phyloP scores from a whole-genome alignment of 1,140 invertebrate species.

The Rhopalosiphum padi region DNA sequence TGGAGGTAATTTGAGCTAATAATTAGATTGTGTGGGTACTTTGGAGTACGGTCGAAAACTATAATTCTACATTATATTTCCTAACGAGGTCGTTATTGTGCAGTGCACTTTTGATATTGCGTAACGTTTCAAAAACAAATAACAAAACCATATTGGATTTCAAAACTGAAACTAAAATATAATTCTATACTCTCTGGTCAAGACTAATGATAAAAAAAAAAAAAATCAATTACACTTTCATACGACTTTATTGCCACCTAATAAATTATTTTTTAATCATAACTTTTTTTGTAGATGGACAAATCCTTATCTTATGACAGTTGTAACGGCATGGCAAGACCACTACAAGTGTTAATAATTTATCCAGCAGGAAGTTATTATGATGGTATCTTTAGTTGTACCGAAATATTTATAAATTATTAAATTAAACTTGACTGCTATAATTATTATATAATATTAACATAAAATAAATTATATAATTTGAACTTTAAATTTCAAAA shows the following conservation, averaged over 20 bases:
- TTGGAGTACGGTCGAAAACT: not conserved
- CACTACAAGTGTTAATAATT: not conserved
- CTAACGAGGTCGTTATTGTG: constrained; percentile 13
- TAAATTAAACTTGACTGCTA: no score
- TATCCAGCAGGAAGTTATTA: no score
- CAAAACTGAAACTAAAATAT: not conserved
- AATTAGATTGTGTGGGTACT: constrained; percentile 11
- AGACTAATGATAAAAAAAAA: not conserved
- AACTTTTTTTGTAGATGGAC: not conserved
- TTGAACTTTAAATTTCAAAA: no score
- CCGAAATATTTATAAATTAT: no score
- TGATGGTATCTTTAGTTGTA: no score
- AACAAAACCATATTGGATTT: not conserved
- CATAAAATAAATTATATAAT: no score
- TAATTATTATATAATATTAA: no score
- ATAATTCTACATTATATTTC: constrained; percentile 14
- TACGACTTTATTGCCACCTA: not conserved
- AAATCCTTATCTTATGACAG: not conserved
- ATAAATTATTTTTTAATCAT: not conserved
- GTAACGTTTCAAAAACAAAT: not conserved
- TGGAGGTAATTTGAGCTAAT: not conserved
- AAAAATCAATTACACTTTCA: not conserved
- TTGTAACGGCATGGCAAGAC: not conserved
- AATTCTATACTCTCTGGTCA: not conserved
- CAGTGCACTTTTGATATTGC: not conserved